Base-by-base conservation (phyloP, 2,797 vertebrate species). In the Protosalanx chinensis region DNA sequence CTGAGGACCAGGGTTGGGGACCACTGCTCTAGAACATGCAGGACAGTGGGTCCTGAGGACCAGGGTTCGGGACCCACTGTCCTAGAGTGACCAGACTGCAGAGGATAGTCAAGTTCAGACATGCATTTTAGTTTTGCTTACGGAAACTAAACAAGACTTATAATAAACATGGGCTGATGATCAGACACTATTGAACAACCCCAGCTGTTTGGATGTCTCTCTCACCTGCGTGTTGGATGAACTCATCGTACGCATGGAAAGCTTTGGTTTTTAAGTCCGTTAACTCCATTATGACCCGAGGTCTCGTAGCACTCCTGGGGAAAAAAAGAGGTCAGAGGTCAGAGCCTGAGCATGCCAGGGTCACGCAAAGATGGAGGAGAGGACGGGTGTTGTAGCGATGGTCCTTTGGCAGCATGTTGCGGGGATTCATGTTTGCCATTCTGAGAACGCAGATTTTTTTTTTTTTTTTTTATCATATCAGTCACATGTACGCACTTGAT, bases 161-260 rank as follows among this genome's bases (percentile, higher is more conserved):
- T n/a, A n/a, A 41, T 41, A 41, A 41, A 41, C 8, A 41, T 1
- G 37, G 37, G 10, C 41, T 46, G 2, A 41, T 41, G 37, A 41
- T 41, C 37, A 41, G 8, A 41, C 37, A 41, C 37, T 41, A 46
- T 46, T 46, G 10, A 46, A 13, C 12, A 8, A 46, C 12, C 41
- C 41, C 41, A 46, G 7, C 2, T 0, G 0, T 46, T 46, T 8
- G 13, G 41, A 13, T 13, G 41, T n/a, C 51, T 18, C 23, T 37
- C 92, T 93, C 84, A 97, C 97, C 97, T 3, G 95, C 96, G 86
- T 92, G 88, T 89, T 95, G 95, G 79, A 98, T 90, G 92, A 93
- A 95, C 66, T 93, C 90, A 72, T 96, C 94, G 69, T 98, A 99
- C 71, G 96, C 86, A 7, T 87, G 86, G 0, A 91, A 91, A 1